Conservation (phyloP, 2,113 vertebrate species). For the Albula goreensis region DNA sequence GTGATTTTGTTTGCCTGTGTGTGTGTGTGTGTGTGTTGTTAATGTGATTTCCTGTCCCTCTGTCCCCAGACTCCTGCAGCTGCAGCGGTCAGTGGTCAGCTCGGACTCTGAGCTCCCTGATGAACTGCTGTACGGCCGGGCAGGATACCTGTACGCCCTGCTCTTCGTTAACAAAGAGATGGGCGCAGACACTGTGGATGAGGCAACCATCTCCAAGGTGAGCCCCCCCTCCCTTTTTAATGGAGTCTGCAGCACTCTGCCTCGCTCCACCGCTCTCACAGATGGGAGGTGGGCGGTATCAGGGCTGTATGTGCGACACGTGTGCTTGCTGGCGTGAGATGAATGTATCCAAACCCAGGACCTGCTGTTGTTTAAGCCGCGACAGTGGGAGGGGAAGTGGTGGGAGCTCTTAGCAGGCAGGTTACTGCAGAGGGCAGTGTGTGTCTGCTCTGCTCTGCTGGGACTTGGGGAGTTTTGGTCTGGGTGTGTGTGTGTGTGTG, state of each 20-base stretch:
- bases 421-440: not conserved
- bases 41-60: not conserved
- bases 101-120: conserved; percentile 84
- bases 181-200: conserved; percentile 74
- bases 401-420: not conserved
- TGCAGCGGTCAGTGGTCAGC: conserved; percentile 78
- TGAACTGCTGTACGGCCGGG: conserved; percentile 89
- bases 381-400: too few relatives aligned
- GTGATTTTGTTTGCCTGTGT: not conserved
- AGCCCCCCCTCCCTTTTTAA: not conserved
- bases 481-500: not conserved
- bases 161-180: conserved; percentile 91
- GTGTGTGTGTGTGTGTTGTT: not conserved
- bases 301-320: not conserved
- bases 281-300: not conserved
- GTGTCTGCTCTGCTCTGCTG: not conserved
- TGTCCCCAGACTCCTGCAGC: conserved; percentile 57
- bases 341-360: not conserved
- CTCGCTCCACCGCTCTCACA: not conserved
- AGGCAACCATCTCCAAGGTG: conserved; percentile 79
- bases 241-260: not conserved
- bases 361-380: not conserved
- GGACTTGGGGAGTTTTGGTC: not conserved
- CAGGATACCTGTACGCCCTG: conserved; percentile 89
- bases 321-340: not conserved